phyloP scores from a whole-genome alignment of 2,113 vertebrate genomes.

The Gnathonemus longibarbis region DNA sequence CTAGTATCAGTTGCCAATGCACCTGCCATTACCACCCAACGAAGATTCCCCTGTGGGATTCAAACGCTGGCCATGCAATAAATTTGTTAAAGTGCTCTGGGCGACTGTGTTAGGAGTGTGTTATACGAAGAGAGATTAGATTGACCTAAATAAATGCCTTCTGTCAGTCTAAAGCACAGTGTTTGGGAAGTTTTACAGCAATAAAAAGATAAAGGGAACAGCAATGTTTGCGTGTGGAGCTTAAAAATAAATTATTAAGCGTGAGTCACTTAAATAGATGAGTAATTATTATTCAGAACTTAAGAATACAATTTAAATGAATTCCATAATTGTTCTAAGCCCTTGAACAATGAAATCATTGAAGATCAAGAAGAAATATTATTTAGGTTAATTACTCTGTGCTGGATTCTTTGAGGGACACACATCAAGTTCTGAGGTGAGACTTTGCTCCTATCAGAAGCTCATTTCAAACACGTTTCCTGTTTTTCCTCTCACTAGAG shows the following conservation, averaged over 20 bases:
- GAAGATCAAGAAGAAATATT: background rate
- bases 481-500: background rate
- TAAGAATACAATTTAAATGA: background rate
- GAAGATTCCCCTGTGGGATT: background rate
- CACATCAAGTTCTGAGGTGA: background rate
- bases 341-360: background rate
- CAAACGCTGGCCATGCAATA: background rate
- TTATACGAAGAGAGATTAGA: background rate
- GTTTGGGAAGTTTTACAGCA: background rate
- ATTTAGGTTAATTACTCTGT: background rate
- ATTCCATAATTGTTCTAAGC: slow-evolving; percentile 4
- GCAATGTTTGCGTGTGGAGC: background rate
- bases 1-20: background rate
- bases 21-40: background rate
- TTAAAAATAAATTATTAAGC: background rate
- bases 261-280: background rate
- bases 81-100: background rate
- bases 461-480: background rate
- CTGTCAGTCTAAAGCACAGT: background rate
- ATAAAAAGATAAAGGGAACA: background rate
- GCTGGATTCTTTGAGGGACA: background rate
- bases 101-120: background rate
- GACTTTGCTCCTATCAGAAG: background rate
- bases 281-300: background rate
- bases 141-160: background rate